Base-by-base conservation (phyloP, 1,140 invertebrate genomes). In the Ceratina japonica region DNA sequence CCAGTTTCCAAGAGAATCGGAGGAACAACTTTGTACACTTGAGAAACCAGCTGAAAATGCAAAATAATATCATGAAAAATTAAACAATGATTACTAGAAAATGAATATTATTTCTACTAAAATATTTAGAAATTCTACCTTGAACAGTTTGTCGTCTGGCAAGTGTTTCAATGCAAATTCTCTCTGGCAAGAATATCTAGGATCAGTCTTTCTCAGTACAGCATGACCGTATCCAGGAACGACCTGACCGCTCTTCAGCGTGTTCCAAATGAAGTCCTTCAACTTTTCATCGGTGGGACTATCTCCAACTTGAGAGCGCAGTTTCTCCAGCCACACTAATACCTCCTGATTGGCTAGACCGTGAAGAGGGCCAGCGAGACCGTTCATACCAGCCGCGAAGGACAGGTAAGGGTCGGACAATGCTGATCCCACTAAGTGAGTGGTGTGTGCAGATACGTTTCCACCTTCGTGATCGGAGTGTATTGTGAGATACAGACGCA, bases 141-240 rank as follows among this genome's bases (percentile, higher is more conserved):
- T 97, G 94, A 98, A 98, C 70, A 98, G 91, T 8, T 96, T 95
- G 91, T 99, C 98, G 80, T 99, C 95, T 18, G 98, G 98, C 87
- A 99, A 92, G 91, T 99, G 97, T 92, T 99, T 98, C 78, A 98
- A 93, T 2, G 98, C 98, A 92, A 99, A 99, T 90, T 99, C 98
- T 73, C 97, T 94, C 92, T 99, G 98, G 92, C 97, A 98, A 16
- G 96, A 97, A 89, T 98, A 98, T 81, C 98, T 95, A 51, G 98
- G 98, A 93, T 99, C 98, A 81, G 98, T 99, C 93, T 99, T 98
- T 75, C 98, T 95, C 18, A 99, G 94, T 3, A 99, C 98, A 87
- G 98, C 98, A 91, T 99, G 98, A 12, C 98, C 98, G 90, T 99
- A 99, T 31, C 98, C 98, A 71, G 98, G 98, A 37, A 99, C 97